Conservation (phyloP, 2,888 invertebrate genomes). For the Pseudanteris insignis region DNA sequence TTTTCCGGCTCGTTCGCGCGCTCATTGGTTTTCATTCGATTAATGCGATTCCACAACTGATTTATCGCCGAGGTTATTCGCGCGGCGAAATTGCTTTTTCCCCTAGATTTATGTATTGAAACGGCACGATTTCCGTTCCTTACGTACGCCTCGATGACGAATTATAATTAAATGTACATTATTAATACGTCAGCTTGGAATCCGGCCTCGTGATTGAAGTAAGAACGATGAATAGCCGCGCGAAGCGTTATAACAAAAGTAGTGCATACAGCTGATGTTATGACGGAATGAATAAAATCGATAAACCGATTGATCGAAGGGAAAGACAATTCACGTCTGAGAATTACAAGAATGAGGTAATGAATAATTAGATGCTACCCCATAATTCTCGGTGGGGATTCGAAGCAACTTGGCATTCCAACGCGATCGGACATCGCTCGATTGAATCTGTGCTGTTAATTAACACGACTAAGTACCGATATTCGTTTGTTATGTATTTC, state of each 20-base stretch:
- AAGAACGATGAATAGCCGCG: not conserved
- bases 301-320: constrained; percentile 39
- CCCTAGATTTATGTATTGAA: constrained; percentile 15
- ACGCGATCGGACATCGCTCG: constrained; percentile 52
- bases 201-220: too few species aligned
- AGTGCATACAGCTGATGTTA: constrained; percentile 4
- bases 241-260: not conserved
- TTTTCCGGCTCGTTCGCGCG: constrained; percentile 7
- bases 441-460: constrained; percentile 49
- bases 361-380: constrained; percentile 52
- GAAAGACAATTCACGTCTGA: constrained; percentile 23
- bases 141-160: constrained; percentile 8
- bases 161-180: constrained; percentile 32
- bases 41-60: constrained; percentile 17
- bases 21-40: constrained; percentile 32
- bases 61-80: constrained; percentile 22
- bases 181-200: constrained; percentile 14
- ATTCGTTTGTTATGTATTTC: too few species aligned
- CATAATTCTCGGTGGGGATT: constrained; percentile 45
- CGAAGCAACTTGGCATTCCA: constrained; percentile 48
- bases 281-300: constrained; percentile 35
- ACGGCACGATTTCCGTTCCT: constrained; percentile 15
- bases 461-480: constrained; percentile 43
- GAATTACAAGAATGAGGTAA: constrained; percentile 43
- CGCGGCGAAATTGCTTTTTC: constrained; percentile 22